Evolutionary conservation across 2,113 vertebrate species (phyloP).

Genomic region (Galemys pyrenaicus): DNA sequence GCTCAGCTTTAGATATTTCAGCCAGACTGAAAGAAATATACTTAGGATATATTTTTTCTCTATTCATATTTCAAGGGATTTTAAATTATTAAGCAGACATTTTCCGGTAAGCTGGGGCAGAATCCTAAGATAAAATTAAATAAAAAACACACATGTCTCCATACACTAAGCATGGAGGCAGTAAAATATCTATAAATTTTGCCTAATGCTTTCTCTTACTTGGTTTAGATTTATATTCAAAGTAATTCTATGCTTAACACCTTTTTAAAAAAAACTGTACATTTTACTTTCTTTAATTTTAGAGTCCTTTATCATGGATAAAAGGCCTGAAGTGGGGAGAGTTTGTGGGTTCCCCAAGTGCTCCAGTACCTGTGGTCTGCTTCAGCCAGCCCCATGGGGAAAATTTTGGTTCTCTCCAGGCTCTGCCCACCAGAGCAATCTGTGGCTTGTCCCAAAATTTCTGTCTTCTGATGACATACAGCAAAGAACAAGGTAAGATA

Average conservation of each 20-base stretch:
- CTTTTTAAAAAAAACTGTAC: neutral
- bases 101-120: neutral
- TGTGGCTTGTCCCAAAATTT: constrained; percentile 96
- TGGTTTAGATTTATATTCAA: constrained; percentile 13
- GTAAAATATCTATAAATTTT: neutral
- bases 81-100: neutral
- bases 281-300: constrained; percentile 51
- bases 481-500: constrained; percentile 96
- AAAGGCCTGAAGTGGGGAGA: constrained; percentile 98
- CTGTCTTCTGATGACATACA: constrained; percentile 99
- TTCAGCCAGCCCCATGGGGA: constrained; percentile 98
- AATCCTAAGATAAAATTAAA: constrained; percentile 11
- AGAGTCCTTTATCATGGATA: constrained; percentile 98
- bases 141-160: neutral
- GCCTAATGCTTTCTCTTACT: neutral
- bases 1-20: neutral
- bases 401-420: constrained; percentile 94
- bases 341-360: constrained; percentile 97
- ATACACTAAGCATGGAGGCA: neutral
- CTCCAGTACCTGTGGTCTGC: constrained; percentile 96
- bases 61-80: constrained; percentile 1
- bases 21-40: neutral
- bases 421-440: constrained; percentile 95
- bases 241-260: neutral
- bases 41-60: neutral